These are phyloP conservation scores for Stenodema calcarata DNA, from an alignment of 2,888 invertebrate genomes.

Conservation along the genomic window DNA sequence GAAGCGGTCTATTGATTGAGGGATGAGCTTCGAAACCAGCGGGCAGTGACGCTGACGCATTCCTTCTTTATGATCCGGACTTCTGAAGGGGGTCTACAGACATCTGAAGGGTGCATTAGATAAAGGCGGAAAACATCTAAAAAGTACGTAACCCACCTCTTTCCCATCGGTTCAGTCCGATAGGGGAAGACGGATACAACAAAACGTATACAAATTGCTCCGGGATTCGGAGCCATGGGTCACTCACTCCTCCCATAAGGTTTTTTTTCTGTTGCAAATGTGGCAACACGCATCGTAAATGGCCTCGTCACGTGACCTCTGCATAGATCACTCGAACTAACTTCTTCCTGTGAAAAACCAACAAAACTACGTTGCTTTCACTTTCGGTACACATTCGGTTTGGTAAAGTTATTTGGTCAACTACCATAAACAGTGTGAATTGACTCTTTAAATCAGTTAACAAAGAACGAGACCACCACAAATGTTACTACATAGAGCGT, in stretches of 20 bases:
- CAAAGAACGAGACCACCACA: too few relatives aligned
- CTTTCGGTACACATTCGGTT: too few relatives aligned
- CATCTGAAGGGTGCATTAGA: slow-evolving; percentile 8
- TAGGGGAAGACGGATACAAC: not conserved
- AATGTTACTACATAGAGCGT: too few relatives aligned
- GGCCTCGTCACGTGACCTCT: slow-evolving; percentile 3
- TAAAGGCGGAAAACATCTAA: slow-evolving; percentile 23
- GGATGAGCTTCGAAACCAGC: slow-evolving; percentile 14
- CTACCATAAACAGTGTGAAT: too few relatives aligned
- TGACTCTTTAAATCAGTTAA: too few relatives aligned
- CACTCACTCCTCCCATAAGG: not conserved
- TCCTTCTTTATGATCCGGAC: slow-evolving; percentile 31
- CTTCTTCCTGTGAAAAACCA: not conserved
- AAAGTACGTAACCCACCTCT: not conserved
- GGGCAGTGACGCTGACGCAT: slow-evolving; percentile 46
- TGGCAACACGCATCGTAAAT: not conserved
- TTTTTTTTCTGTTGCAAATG: slow-evolving; percentile 11
- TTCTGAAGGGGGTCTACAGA: not conserved
- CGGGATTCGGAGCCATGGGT: not conserved
- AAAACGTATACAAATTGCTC: slow-evolving; percentile 27
- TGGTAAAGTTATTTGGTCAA: too few relatives aligned
- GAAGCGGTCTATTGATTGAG: slow-evolving; percentile 34
- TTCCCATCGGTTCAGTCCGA: not conserved
- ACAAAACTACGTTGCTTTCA: too few relatives aligned
- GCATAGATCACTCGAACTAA: not conserved